Evolutionary conservation across 2,797 vertebrate species (phyloP).

Genomic region (Australoheros facetus): DNA sequence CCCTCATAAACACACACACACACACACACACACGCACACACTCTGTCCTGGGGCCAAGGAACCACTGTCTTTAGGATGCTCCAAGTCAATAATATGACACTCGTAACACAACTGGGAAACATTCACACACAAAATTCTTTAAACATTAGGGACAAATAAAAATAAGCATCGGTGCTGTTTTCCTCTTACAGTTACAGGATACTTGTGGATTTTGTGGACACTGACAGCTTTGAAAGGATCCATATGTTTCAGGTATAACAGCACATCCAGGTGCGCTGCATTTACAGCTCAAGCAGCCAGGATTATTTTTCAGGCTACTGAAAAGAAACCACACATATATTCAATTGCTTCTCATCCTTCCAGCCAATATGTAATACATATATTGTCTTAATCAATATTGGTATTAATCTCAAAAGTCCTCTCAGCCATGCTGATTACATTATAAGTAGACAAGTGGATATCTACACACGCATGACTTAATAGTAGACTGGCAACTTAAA

Average conservation of each 20-base stretch:
- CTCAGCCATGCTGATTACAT: too few relatives aligned
- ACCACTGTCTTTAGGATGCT: slow-evolving; percentile 51
- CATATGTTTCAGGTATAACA: not conserved
- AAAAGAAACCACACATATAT: too few relatives aligned
- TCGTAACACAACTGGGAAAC: slow-evolving; percentile 30
- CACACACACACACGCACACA: not conserved
- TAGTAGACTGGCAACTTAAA: too few relatives aligned
- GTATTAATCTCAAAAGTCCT: too few relatives aligned
- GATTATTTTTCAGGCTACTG: too few relatives aligned
- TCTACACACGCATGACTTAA: too few relatives aligned
- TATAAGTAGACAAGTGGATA: too few relatives aligned
- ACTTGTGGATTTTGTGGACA: not conserved
- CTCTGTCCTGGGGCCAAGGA: slow-evolving; percentile 27
- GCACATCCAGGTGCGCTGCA: not conserved
- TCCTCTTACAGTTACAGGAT: not conserved
- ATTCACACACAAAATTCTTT: not conserved
- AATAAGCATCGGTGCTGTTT: slow-evolving; percentile 1
- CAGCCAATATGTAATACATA: too few relatives aligned
- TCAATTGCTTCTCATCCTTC: not conserved
- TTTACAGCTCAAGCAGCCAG: not conserved
- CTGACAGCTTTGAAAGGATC: not conserved
- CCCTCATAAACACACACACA: not conserved
- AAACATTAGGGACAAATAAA: slow-evolving; percentile 14
- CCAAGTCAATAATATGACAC: slow-evolving; percentile 58
- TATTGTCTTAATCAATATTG: too few relatives aligned